phyloP scores from a whole-genome alignment of 1,140 invertebrate genomes.

The Ericerus pela region DNA sequence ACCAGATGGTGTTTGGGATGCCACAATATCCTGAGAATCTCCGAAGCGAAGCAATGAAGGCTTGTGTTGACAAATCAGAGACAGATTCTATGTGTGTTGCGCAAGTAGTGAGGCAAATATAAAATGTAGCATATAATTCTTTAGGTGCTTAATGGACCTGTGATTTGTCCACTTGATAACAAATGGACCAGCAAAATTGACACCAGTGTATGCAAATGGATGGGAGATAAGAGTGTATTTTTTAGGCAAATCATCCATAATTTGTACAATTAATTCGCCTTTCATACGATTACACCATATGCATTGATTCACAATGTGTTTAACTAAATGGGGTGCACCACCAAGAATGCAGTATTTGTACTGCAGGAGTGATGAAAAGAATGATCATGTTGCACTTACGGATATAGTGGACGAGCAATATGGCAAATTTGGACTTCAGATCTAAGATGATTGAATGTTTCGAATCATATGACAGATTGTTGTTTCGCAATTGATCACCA shows the following conservation, averaged over 20 bases:
- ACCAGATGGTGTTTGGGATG: not conserved
- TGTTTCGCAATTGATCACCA: conserved; percentile 12
- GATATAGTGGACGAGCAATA: conserved; percentile 26
- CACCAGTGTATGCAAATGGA: conserved; percentile 18
- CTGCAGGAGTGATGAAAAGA: conserved; percentile 12
- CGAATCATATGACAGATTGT: conserved; percentile 19
- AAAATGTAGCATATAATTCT: conserved; percentile 19
- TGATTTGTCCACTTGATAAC: not conserved
- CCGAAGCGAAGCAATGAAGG: conserved; percentile 24
- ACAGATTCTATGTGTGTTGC: conserved; percentile 27
- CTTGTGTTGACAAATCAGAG: conserved; percentile 20
- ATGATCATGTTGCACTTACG: conserved; percentile 27
- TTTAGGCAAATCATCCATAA: conserved; percentile 20
- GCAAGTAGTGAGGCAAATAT: conserved; percentile 24
- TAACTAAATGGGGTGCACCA: not conserved
- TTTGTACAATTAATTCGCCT: conserved; percentile 10
- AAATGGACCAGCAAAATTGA: conserved; percentile 22
- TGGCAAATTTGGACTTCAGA: conserved; percentile 25
- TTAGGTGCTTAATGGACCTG: not conserved
- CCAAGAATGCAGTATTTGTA: conserved; percentile 14
- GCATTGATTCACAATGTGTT: conserved; percentile 14
- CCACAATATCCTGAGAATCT: conserved; percentile 28
- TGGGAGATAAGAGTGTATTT: conserved; percentile 15
- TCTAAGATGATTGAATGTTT: conserved; percentile 32
- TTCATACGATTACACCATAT: conserved; percentile 15